Evolutionary conservation across 2,797 vertebrate species (phyloP).

Genomic region (Liasis olivaceus): DNA sequence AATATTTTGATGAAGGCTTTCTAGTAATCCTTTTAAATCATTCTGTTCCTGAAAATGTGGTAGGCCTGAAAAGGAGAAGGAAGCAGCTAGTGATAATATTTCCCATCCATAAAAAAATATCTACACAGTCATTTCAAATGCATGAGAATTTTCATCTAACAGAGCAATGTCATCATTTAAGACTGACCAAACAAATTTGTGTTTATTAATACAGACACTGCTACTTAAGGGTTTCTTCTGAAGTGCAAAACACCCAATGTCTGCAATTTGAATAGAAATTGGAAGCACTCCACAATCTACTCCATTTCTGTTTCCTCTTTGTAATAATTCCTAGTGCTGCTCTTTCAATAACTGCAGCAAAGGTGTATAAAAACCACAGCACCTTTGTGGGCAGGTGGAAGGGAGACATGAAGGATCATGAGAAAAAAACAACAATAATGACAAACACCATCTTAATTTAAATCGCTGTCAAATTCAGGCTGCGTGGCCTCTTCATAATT

Average conservation of each 20-base stretch:
- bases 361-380: not conserved
- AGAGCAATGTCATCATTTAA: slow-evolving; percentile 10
- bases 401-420: not conserved
- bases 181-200: slow-evolving; percentile 15
- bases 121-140: slow-evolving; percentile 22
- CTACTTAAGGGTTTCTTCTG: not conserved
- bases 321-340: not conserved
- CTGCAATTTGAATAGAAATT: not conserved
- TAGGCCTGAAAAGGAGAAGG: slow-evolving; percentile 79
- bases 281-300: not conserved
- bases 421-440: not conserved
- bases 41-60: slow-evolving; percentile 91
- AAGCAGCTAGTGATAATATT: not conserved
- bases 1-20: slow-evolving; percentile 94
- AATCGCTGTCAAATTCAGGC: not conserved
- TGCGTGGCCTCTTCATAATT: not conserved
- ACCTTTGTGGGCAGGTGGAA: not conserved
- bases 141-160: not conserved
- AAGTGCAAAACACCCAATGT: not conserved
- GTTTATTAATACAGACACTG: not conserved
- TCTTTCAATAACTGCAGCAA: not conserved
- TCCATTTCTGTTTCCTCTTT: not conserved
- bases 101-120: not conserved
- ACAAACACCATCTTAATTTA: not conserved
- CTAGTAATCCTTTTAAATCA: slow-evolving; percentile 92